Conservation (phyloP, 1,140 invertebrate genomes). For the Physella acuta region DNA sequence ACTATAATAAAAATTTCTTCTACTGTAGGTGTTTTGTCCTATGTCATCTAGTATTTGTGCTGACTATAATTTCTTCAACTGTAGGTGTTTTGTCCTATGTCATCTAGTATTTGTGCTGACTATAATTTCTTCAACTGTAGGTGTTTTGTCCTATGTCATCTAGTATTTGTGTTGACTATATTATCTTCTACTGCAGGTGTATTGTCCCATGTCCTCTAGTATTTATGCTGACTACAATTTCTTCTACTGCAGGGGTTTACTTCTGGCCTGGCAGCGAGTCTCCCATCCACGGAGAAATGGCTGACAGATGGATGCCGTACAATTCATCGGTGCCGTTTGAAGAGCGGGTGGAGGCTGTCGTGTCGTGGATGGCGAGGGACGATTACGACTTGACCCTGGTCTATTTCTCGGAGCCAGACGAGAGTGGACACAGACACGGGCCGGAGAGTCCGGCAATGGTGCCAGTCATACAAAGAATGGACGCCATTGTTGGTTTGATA, state of each 20-base stretch:
- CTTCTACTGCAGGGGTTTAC: conserved; percentile 28
- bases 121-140: too few species aligned
- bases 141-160: too few species aligned
- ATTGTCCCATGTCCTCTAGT: too few species aligned
- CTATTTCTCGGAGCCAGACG: conserved; percentile 76
- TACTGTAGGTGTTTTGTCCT: too few species aligned
- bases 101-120: too few species aligned
- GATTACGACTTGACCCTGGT: conserved; percentile 67
- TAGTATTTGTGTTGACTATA: too few species aligned
- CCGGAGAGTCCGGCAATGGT: conserved; percentile 44
- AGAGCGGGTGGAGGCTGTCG: conserved; percentile 63
- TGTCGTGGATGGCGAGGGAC: conserved; percentile 69
- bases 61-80: too few species aligned
- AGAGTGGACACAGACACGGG: conserved; percentile 60
- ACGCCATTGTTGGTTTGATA: conserved; percentile 45
- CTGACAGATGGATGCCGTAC: conserved; percentile 40
- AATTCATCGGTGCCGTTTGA: conserved; percentile 63
- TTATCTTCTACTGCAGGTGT: too few species aligned
- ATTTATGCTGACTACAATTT: too few species aligned
- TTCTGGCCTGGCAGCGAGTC: conserved; percentile 49
- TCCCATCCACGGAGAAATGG: conserved; percentile 31
- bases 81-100: too few species aligned
- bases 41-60: too few species aligned
- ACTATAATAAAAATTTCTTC: too few species aligned
- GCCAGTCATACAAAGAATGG: conserved; percentile 29